These are phyloP conservation scores for Peucedramus taeniatus DNA, from an alignment of 2,113 vertebrate species.

Conservation along the genomic window DNA sequence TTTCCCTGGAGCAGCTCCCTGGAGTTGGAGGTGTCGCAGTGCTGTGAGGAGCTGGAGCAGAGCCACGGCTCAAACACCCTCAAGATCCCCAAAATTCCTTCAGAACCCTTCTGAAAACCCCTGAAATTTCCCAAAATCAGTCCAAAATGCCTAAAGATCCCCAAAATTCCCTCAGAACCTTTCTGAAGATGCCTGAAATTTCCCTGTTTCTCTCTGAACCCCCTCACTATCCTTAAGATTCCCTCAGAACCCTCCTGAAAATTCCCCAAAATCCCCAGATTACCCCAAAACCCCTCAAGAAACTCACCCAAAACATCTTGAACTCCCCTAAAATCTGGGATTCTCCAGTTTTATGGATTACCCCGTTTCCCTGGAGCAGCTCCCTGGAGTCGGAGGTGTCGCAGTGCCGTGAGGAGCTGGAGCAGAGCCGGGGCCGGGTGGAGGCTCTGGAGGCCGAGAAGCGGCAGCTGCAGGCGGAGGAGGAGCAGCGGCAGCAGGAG, in stretches of 20 bases:
- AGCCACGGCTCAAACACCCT: background rate
- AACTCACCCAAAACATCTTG: rapidly evolving
- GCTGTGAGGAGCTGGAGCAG: no score
- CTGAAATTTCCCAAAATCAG: background rate
- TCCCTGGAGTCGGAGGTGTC: background rate
- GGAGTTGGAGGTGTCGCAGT: no score
- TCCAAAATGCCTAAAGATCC: no score
- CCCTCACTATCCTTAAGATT: background rate
- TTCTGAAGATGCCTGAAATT: background rate
- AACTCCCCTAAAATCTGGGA: rapidly evolving
- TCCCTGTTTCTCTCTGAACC: no score
- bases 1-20: no score
- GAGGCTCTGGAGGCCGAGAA: background rate
- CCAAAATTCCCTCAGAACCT: background rate
- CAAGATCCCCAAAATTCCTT: background rate
- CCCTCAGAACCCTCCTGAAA: background rate
- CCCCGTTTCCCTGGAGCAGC: background rate
- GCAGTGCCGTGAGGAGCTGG: background rate
- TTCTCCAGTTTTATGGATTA: background rate
- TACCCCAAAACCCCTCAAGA: background rate
- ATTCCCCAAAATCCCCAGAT: background rate
- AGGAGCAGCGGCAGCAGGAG: background rate
- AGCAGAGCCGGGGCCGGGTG: background rate
- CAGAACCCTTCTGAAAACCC: rapidly evolving
- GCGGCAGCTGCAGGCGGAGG: background rate